Percentiles rank a stretch among this genome's conserved stretches.
Conservation (phyloP, 2,888 invertebrate genomes). For the Drosophila infuscata region DNA sequence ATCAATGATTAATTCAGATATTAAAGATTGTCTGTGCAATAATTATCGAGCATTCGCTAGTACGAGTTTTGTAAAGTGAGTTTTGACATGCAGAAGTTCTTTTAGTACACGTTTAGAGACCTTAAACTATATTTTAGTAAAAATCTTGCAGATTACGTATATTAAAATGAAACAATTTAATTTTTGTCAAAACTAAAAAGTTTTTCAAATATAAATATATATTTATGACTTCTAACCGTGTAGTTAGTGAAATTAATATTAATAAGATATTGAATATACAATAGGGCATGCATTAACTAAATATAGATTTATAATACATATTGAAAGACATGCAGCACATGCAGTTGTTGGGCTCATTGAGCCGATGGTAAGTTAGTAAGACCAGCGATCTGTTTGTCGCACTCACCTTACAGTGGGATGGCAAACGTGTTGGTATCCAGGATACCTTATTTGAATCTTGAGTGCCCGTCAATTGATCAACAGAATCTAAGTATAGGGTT, state of each 20-base stretch:
- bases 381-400: conserved; percentile 7
- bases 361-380: background rate
- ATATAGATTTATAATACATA: conserved; percentile 1
- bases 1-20: background rate
- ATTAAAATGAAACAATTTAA: background rate
- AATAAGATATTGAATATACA: conserved; percentile 28
- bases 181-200: background rate
- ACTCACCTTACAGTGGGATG: conserved; percentile 93
- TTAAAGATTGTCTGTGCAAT: conserved; percentile 32
- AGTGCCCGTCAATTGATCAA: conserved; percentile 97
- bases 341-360: conserved; percentile 7
- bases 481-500: conserved; percentile 96
- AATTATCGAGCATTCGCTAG: background rate
- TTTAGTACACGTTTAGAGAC: conserved; percentile 8
- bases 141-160: background rate
- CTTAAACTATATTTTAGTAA: background rate
- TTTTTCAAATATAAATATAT: background rate
- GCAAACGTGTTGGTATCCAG: conserved; percentile 97
- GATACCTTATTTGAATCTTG: conserved; percentile 98
- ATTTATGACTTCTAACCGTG: background rate
- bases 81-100: conserved; percentile 43
- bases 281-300: conserved; percentile 44
- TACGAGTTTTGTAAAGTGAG: background rate
- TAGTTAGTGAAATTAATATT: conserved; percentile 21
- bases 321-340: conserved; percentile 19